Percentiles rank a stretch among this genome's conserved stretches.
Conservation (phyloP, 2,888 invertebrate genomes). For the Nemurella pictetii region DNA sequence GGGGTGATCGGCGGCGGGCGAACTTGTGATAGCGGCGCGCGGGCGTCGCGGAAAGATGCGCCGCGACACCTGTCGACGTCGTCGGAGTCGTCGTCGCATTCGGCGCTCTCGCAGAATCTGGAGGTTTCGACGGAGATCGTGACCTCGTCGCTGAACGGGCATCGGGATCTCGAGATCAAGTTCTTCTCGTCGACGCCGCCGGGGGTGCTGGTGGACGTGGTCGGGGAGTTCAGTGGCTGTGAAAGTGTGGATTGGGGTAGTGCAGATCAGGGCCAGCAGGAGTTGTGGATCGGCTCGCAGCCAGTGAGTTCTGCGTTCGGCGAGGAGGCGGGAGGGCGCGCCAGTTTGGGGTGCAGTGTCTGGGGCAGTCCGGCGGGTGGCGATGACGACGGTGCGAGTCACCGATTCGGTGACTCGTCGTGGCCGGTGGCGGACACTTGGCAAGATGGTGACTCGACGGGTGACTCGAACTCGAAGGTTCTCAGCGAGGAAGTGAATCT, state of each 20-base stretch:
- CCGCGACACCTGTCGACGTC: conserved; percentile 39
- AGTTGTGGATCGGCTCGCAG: neutral
- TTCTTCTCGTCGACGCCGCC: conserved; percentile 69
- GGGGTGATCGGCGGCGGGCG: conserved; percentile 43
- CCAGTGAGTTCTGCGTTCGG: neutral
- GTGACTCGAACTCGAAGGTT: conserved; percentile 31
- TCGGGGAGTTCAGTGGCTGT: conserved; percentile 5
- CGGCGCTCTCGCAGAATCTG: conserved; percentile 54
- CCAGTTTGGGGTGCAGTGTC: neutral
- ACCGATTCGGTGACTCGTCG: neutral
- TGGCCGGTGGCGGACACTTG: conserved; percentile 8
- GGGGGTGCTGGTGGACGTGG: conserved; percentile 45
- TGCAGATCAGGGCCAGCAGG: neutral
- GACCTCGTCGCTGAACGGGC: conserved; percentile 75
- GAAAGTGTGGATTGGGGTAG: conserved; percentile 19
- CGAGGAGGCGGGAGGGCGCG: neutral
- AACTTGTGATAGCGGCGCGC: conserved; percentile 33
- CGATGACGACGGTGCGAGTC: neutral
- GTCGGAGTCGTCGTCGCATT: conserved; percentile 39
- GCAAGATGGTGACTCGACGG: neutral
- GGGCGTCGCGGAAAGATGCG: conserved; percentile 26
- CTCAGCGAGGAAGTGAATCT: conserved; percentile 35
- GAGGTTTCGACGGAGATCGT: conserved; percentile 79
- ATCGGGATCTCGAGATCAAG: conserved; percentile 77
- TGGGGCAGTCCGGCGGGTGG: conserved; percentile 17